phyloP scores from a whole-genome alignment of 2,113 vertebrate genomes.

The Sigmodon hispidus region DNA sequence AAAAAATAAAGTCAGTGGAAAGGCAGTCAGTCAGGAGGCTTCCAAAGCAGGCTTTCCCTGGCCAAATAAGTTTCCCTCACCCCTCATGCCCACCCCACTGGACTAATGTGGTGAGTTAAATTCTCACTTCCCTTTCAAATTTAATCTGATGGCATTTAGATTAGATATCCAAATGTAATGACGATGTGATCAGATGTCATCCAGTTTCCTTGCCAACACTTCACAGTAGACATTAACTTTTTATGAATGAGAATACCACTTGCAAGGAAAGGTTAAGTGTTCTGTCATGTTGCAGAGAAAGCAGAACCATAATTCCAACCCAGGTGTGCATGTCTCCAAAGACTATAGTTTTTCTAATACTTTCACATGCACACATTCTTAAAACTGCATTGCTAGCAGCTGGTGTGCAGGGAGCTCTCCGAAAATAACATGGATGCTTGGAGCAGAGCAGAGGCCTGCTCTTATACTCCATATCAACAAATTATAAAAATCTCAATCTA shows the following conservation, averaged over 20 bases:
- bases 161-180: background rate
- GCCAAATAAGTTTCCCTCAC: background rate
- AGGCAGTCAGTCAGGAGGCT: background rate
- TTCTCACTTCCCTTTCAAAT: background rate
- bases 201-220: background rate
- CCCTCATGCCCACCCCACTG: background rate
- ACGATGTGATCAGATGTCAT: background rate
- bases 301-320: background rate
- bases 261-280: background rate
- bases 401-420: background rate
- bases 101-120: background rate
- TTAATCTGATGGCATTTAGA: background rate
- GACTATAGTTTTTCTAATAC: background rate
- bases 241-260: constrained; percentile 2
- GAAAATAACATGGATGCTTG: too few species aligned
- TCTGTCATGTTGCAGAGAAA: background rate
- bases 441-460: background rate
- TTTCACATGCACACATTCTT: fast-evolving
- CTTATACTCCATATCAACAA: background rate
- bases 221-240: background rate
- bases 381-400: background rate
- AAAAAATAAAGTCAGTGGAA: background rate
- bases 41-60: background rate
- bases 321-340: background rate
- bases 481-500: background rate